Evolutionary conservation across 2,888 invertebrate genomes (phyloP).

Genomic region (Parelbella ahira): DNA sequence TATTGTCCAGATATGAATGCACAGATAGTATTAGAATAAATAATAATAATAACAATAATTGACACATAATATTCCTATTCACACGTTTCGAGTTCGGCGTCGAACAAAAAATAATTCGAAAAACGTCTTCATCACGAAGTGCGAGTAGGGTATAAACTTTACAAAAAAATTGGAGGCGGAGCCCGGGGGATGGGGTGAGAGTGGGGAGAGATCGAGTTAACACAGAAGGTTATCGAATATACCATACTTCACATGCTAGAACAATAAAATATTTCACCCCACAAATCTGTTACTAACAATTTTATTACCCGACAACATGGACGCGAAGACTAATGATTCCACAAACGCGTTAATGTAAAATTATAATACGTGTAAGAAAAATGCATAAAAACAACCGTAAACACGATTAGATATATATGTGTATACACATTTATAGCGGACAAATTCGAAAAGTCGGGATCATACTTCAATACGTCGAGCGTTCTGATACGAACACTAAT

Average conservation of each 20-base stretch:
- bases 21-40: conserved; percentile 16
- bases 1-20: conserved; percentile 36
- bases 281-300: too few relatives aligned
- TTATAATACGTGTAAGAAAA: conserved; percentile 55
- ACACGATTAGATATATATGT: conserved; percentile 32
- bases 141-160: conserved; percentile 7
- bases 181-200: not conserved
- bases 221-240: too few relatives aligned
- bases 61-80: conserved; percentile 24
- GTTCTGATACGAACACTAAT: too few relatives aligned
- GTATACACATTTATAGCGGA: too few relatives aligned
- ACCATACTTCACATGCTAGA: too few relatives aligned
- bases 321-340: not conserved
- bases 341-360: conserved; percentile 44
- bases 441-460: too few relatives aligned
- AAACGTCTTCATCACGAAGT: conserved; percentile 9
- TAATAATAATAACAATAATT: conserved; percentile 22
- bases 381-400: conserved; percentile 63
- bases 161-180: not conserved
- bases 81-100: conserved; percentile 20
- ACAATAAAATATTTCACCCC: too few relatives aligned
- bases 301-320: conserved; percentile 2
- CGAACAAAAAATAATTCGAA: conserved; percentile 10
- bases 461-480: too few relatives aligned
- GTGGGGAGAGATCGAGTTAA: too few relatives aligned